Conservation (phyloP, 2,888 invertebrate species). For the Dynastes hyllus region DNA sequence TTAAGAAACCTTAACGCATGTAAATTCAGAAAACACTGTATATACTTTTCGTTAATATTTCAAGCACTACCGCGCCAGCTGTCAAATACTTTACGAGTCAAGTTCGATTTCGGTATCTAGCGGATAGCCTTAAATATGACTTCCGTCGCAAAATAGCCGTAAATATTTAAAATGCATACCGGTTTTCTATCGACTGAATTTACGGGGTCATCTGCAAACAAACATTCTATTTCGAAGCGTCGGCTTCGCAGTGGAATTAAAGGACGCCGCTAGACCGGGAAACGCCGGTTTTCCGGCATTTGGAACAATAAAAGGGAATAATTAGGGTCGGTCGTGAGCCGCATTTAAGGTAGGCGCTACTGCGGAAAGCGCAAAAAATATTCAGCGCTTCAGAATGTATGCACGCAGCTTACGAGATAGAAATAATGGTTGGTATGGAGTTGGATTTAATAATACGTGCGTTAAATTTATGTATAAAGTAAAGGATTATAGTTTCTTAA, state of each 20-base stretch:
- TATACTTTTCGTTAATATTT: too few species aligned
- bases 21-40: too few species aligned
- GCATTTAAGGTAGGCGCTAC: constrained; percentile 27
- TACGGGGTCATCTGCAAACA: constrained; percentile 30
- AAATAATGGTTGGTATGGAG: background rate
- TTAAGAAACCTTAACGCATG: too few species aligned
- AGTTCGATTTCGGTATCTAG: background rate
- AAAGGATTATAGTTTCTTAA: background rate
- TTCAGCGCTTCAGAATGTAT: constrained; percentile 3
- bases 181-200: constrained; percentile 22
- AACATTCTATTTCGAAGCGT: constrained; percentile 14
- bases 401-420: background rate
- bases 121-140: background rate
- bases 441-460: background rate
- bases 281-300: constrained; percentile 16
- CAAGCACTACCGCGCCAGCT: too few species aligned
- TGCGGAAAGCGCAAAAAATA: constrained; percentile 1
- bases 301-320: constrained; percentile 36
- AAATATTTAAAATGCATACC: constrained; percentile 10
- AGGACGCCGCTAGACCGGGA: background rate
- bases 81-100: too few species aligned
- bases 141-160: constrained; percentile 10
- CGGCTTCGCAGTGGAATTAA: constrained; percentile 3
- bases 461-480: background rate
- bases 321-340: constrained; percentile 28